Base-by-base conservation (phyloP, 2,888 invertebrate species). In the Trissolcus japonicus region DNA sequence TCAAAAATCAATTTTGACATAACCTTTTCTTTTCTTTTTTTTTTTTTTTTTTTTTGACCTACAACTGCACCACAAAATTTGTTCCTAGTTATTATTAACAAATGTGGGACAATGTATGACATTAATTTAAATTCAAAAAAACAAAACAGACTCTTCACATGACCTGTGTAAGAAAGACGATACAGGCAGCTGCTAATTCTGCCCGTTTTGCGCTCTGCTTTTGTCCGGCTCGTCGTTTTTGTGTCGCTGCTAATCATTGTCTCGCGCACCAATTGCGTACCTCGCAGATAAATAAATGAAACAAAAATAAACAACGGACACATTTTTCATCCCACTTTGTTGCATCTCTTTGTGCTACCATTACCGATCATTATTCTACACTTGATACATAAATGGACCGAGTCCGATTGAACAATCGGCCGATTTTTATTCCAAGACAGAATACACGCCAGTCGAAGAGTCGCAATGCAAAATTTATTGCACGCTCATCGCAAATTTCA, bases 171-270 rank as follows among this genome's bases (percentile, higher is more conserved):
- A 2, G 35, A 9, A 25, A 25, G 4, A 25, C 25, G 25, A 25
- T 25, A 4, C 25, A 6, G 25, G 84, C 83, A 81, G 67, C 79
- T 68, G 72, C 79, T 75, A 75, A 71, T 72, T 74, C 68, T 48
- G 57, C 65, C 56, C 16, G 46, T 50, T 65, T 50, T 65, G 48
- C 57, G 78, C 67, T 71, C 54, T 66, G 62, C 67, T 76, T 76
- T 78, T 63, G 71, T 75, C 51, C 71, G 67, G 61, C 19, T 51
- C 51, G 41, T 2, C 4, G 62, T 68, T 76, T 72, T 72, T 76
- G 59, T 48, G 68, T 62, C 71, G 65, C 43, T 40, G 72, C 78
- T 68, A 76, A 79, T 75, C 75, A 72, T 72, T 79, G 78, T 79
- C 75, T 72, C 75, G 66, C 67, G 72, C 71, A 57, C 56, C 72